These are phyloP conservation scores for cattle (Bos taurus) DNA, from an alignment of 2,113 vertebrate species.

Conservation along the genomic window DNA sequence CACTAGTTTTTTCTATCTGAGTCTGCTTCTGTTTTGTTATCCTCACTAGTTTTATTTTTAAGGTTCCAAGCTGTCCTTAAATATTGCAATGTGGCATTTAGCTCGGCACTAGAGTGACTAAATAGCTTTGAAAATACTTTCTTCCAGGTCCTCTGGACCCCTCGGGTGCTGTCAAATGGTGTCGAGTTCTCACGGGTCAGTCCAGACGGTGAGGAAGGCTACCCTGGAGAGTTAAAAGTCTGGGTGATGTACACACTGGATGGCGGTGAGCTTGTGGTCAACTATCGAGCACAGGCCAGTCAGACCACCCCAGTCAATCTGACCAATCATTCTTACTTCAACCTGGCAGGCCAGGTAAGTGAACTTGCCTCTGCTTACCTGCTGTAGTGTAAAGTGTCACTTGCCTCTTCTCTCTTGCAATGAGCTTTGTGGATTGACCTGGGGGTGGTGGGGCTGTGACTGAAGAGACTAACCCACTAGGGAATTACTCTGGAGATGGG, in stretches of 20 bases:
- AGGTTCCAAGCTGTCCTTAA: neutral
- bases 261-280: slow-evolving; percentile 83
- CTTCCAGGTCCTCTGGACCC: slow-evolving; percentile 89
- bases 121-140: slow-evolving; percentile 12
- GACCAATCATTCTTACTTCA: slow-evolving; percentile 97
- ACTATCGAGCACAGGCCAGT: slow-evolving; percentile 86
- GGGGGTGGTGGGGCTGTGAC: neutral
- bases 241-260: slow-evolving; percentile 89
- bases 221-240: slow-evolving; percentile 90
- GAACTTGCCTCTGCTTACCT: neutral
- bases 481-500: neutral
- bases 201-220: slow-evolving; percentile 92
- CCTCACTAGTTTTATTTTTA: neutral
- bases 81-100: slow-evolving; percentile 34
- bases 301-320: slow-evolving; percentile 91
- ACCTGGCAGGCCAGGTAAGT: slow-evolving; percentile 93
- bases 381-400: neutral
- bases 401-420: neutral
- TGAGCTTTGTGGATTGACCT: neutral
- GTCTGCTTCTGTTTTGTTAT: neutral
- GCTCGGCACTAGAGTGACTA: neutral
- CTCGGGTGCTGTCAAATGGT: slow-evolving; percentile 81
- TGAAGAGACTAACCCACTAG: neutral
- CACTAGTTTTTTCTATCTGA: neutral
- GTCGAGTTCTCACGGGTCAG: slow-evolving; percentile 87